Evolutionary conservation across 2,888 invertebrate species (phyloP), one percentile per base, ranked within the genome.

Genomic region (Peribatodes rhomboidaria): DNA sequence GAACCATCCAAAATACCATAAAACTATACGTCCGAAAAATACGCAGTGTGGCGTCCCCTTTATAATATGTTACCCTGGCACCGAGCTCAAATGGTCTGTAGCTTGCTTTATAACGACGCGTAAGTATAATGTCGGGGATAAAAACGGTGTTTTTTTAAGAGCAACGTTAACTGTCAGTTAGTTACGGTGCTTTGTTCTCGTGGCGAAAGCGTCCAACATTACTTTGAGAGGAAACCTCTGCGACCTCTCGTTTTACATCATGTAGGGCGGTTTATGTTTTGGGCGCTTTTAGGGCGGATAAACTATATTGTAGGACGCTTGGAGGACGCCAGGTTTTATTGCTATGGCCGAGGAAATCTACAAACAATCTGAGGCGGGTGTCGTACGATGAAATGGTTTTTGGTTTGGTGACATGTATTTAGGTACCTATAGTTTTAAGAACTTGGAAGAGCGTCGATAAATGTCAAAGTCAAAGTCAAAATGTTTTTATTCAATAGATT

Each of bases 61-160:
- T 77, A 80, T 79, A 83, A 83, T 84, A 86, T 82, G 82, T 83
- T 84, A 81, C 74, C 77, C 80, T 74, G 67, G 79, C 75, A 77
- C 73, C 74, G 76, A 69, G 80, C 79, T 81, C 84, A 81, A 87
- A 87, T 85, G 84, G 84, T 76, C 77, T 83, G 84, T 79, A 80
- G 74, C 75, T 74, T 82, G 76, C 78, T 86, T 81, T 86, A 82
- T 86, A 86, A 85, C 81, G 81, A 80, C 79, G 75, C 72, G 76
- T 80, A 79, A 75, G 77, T 79, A 76, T 81, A 77, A 79, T 79
- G 79, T 77, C 47, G 68, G 49, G 77, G 73, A 70, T 67, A 68
- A 68, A 68, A 71, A 72, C 67, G 71, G 71, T 73, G 73, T 75
- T 78, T 83, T 82, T 79, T 80, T 80, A 77, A 79, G 71, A 74